Evolutionary conservation across 1,140 invertebrate genomes (phyloP), one percentile per base, ranked within the genome.

Genomic region (Phthorimaea operculella): DNA sequence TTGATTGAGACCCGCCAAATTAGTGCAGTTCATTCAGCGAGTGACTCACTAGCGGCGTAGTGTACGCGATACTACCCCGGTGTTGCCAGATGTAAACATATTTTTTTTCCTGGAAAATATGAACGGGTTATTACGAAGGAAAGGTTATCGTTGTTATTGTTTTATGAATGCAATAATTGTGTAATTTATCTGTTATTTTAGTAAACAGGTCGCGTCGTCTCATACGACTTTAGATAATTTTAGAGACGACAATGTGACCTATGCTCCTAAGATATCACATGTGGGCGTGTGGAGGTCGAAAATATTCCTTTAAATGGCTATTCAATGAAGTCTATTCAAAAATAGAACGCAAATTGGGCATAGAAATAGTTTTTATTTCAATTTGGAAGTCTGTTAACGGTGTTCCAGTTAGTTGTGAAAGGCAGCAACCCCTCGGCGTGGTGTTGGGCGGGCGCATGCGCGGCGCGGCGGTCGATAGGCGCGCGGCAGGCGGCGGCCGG

Each of bases 391-490:
- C 21, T 28, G 21, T 28, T 4, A 28, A 28, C 6, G 21, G 45
- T 48, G 10, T 48, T 18, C 16, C 45, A 16, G 45, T 10, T 15
- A 10, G 9, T 12, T 50, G 18, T 33, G 7, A 8, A 12, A 12
- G 18, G 55, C 62, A 55, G 68, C 65, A 70, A 70, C 58, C 54
- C 62, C 39, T 39, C 44, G 16, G 51, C 42, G 47, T 49, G 53
- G 54, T 28, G 56, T 17, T 21, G 28, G 36, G 63, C 63, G 64
- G 33, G 33, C 51, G 52, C 44, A 28, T 47, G 59, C 44, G 58
- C 63, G 68, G 16, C 33, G 57, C 21, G 45, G 21, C 15, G 74
- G 70, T 74, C 72, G 74, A 68, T 75, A 72, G 51, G 49, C 36
- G 28, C 17, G 44, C 44, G 44, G 48, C 48, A 15, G 14, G 12